These are phyloP conservation scores for Podocnemis expansa DNA, from an alignment of 2,113 vertebrate genomes.

Conservation along the genomic window DNA sequence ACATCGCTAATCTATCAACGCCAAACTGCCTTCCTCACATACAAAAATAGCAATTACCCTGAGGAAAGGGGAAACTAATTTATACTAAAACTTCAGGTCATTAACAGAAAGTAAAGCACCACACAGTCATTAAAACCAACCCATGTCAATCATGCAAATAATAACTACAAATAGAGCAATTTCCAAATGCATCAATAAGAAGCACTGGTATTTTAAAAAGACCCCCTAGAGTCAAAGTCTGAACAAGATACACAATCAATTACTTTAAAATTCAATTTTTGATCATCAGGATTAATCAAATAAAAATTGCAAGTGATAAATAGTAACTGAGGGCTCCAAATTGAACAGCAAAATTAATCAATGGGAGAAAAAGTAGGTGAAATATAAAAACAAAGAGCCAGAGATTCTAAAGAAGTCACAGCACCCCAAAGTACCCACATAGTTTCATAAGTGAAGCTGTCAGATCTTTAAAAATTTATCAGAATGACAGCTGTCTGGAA, in stretches of 20 bases:
- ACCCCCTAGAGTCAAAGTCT: not conserved
- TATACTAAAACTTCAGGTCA: slow-evolving; percentile 11
- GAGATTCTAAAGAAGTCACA: not conserved
- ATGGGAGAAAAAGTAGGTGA: not conserved
- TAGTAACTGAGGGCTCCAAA: not conserved
- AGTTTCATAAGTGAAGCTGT: not conserved
- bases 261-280: not conserved
- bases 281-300: not conserved
- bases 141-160: not conserved
- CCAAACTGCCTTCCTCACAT: not conserved
- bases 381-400: not conserved
- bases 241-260: not conserved
- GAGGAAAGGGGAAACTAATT: not conserved
- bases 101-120: not conserved
- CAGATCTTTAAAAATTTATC: not conserved
- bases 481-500: not conserved
- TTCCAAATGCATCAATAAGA: not conserved
- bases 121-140: not conserved
- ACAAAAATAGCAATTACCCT: not conserved
- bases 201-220: not conserved
- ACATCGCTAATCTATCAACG: slow-evolving; percentile 14
- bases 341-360: not conserved
- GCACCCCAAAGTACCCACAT: not conserved
- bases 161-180: not conserved
- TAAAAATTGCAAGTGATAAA: not conserved